Base-by-base conservation (phyloP, 2,113 vertebrate genomes). In the Oriolus oriolus region DNA sequence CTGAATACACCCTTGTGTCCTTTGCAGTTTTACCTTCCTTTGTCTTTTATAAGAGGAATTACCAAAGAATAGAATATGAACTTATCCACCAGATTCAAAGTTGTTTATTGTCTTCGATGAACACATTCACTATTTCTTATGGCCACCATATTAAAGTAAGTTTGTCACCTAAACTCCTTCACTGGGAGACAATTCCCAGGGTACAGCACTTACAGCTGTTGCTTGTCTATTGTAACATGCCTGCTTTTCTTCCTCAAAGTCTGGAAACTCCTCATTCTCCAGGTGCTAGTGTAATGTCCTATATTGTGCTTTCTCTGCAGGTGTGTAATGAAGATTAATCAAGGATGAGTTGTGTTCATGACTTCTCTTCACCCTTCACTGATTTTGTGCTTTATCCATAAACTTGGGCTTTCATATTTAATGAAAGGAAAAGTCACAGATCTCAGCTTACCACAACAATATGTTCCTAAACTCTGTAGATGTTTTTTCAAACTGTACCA, bases 1-100 rank as follows among this genome's bases (percentile, higher is more conserved):
- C 77, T 85, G 81, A 69, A 93, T 91, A 82, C 42, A 92, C 45
- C 45, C 39, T 75, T 54, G 41, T 94, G 93, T 92, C 85, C 88
- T 96, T 60, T 21, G 52, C n/a, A 74, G 49, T 84, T 89, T 82
- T 82, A 90, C 60, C 24, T 91, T 88, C 54, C 45, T 83, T 91
- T 66, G 65, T 77, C 75, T 94, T 94, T 90, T 78, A 37, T 41
- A 92, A 70, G 21, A 83, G 83, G 54, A 84, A 86, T 81, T 84
- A 86, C 27, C 31, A 19, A 76, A 80, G 39, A 73, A 57, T 14
- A 75, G 50, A 84, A 89, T 73, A 54, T 87, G 26, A 88, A 89
- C 16, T 79, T 42, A 84, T 5, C 56, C 80, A 84, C 16, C 44
- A 84, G 56, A 93, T 35, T 77, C 57, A 87, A 89, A 47, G 63